These are phyloP conservation scores for rat (Rattus norvegicus) DNA, from an alignment of 2,113 vertebrate genomes.

Conservation along the genomic window GRCr8 NC_086024.1:45828501-45829000, in stretches of 20 bases:
- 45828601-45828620: not conserved
- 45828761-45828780: not conserved
- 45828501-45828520: not conserved
- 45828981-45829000: not conserved
- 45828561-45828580: not conserved
- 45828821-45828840: not conserved
- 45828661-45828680: not conserved
- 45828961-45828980: no score
- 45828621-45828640: not conserved
- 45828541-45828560: accelerated
- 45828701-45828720: accelerated
- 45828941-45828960: not conserved
- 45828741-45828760: no score
- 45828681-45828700: not conserved
- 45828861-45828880: not conserved
- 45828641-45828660: not conserved
- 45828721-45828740: accelerated
- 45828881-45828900: not conserved
- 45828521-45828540: accelerated
- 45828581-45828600: not conserved
- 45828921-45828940: not conserved
- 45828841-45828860: not conserved
- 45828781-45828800: not conserved
- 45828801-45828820: not conserved
- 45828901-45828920: not conserved